Base-by-base conservation (phyloP, 2,888 invertebrate species). In the Pycnomerus fuliginosus region DNA sequence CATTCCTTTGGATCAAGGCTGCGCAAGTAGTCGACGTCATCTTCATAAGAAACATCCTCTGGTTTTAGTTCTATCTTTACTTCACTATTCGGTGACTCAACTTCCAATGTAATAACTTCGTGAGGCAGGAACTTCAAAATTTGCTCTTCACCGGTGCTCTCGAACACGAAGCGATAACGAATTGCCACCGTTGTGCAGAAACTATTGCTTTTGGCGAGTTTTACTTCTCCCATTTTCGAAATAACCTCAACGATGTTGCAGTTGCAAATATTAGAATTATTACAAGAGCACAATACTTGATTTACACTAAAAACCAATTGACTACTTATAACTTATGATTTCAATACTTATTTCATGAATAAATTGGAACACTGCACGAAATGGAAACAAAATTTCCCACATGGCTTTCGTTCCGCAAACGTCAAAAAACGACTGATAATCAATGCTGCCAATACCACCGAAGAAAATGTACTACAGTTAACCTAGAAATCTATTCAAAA, bases 1-100 rank as follows among this genome's bases (percentile, higher is more conserved):
- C 96, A 98, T 64, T 94, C 90, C 70, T 90, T 94, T 2, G 97
- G 97, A 74, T 97, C 92, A 52, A 97, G 75, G 46, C 90, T 90
- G 53, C 89, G 79, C 49, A 97, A 76, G 69, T 90, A 92, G 42
- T 83, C 82, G 4, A 91, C 80, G 71, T 93, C 88, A 57, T 87
- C 87, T 50, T 86, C 80, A 55, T 80, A 77, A 39, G 76, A 73
- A 52, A 77, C 75, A 49, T 52, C 54, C 42, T 65, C 64, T 11
- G 62, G 59, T 41, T 55, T 55, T 15, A 61, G 29, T 16, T 53
- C 47, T 37, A 68, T 62, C 43, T 68, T 66, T 3, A 16, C 37
- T 14, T 47, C 25, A 12, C 3, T 3, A 4, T 4, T 25, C 11
- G 27, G 15, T 39, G 69, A 67, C 39, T 73, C 70, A 7, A 52